Evolutionary conservation across 2,113 vertebrate genomes (phyloP).

Genomic region (Rhagologus leucostigma): DNA sequence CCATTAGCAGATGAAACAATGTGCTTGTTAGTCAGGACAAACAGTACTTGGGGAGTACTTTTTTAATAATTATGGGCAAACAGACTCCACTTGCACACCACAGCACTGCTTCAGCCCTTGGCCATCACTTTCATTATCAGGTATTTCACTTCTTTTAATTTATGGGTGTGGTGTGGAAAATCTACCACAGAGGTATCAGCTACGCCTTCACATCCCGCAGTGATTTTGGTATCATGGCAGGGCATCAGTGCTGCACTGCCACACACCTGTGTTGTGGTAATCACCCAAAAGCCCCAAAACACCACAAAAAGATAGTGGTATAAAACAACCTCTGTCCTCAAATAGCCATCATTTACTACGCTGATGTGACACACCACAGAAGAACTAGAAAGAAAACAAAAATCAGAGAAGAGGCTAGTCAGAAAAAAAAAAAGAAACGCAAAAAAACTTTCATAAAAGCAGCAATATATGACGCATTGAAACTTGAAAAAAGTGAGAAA

Average conservation of each 20-base stretch:
- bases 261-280: not conserved
- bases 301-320: not conserved
- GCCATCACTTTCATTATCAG: not conserved
- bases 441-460: not conserved
- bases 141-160: not conserved
- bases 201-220: not conserved
- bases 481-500: not conserved
- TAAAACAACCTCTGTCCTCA: not conserved
- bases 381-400: not conserved
- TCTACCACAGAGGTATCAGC: not conserved
- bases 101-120: not conserved
- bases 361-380: rapidly evolving
- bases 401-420: rapidly evolving
- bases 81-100: not conserved
- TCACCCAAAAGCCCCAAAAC: not conserved
- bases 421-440: not conserved
- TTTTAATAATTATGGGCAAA: not conserved
- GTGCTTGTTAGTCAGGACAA: not conserved
- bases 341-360: not conserved
- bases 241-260: not conserved
- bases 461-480: not conserved
- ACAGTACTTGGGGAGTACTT: not conserved
- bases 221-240: not conserved
- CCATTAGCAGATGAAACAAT: not conserved
- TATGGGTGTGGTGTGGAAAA: not conserved